Evolutionary conservation across 1,140 invertebrate genomes (phyloP), one percentile per base, ranked within the genome.

Genomic region (Microplitis demolitor): DNA sequence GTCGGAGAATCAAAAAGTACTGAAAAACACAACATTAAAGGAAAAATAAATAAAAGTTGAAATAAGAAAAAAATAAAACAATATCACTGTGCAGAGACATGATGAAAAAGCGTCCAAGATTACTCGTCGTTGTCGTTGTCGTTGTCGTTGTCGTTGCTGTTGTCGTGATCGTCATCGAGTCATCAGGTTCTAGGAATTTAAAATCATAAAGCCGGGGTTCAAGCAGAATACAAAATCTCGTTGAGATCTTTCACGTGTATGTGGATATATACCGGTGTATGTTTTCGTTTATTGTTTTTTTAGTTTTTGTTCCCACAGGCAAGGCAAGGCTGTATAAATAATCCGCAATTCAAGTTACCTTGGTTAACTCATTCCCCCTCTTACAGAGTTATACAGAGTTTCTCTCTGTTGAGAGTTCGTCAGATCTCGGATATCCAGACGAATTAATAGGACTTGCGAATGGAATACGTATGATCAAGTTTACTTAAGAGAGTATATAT

Each of bases 401-500:
- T 45, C 39, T 45, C 39, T 9, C 6, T 24, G 24, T 24, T 24
- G 69, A 60, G 73, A 74, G 63, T 71, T 69, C 54, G 58, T 75
- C 74, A 73, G 69, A 76, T 78, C 78, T 78, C 74, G 75, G 74
- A 81, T 80, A 78, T 33, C 80, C 76, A 75, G 75, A 79, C 69
- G 78, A 82, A 84, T 82, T 82, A 83, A 82, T 82, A 76, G 78
- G 76, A 78, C 58, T 77, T 78, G 79, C 80, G 70, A 69, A 51
- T 62, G 75, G 76, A 79, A 79, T 78, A 81, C 71, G 54, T 69
- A 34, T 56, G 37, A 61, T 61, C 14, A 33, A 31, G 31, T 33
- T 33, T 24, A 45, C 39, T 45, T 45, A 45, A 45, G 6, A 45
- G 39, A 45, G 39, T 45, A 45, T 45, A 45, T 45, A 45, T 45